A percentile compares a stretch with the other conserved stretches of the same genome.
Conservation (phyloP, 2,113 vertebrate species). For the Oreochromis aureus region DNA sequence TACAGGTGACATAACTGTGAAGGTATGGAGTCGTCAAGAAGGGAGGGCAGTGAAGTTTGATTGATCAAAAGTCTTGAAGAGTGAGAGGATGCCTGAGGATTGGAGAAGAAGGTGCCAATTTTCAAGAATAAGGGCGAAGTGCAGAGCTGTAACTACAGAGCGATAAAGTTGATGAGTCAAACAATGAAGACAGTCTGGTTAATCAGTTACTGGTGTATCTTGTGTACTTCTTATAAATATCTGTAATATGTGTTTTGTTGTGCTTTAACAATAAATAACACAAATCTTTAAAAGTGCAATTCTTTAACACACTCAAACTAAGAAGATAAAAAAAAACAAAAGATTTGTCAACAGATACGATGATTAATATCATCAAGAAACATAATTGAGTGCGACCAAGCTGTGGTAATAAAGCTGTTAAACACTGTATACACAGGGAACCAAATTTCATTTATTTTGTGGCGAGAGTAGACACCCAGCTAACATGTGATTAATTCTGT, state of each 20-base stretch:
- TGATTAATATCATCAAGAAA: not conserved
- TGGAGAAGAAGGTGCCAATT: not conserved
- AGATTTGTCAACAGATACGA: not conserved
- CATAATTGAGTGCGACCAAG: accelerated
- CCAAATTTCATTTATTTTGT: not conserved
- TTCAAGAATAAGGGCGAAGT: accelerated
- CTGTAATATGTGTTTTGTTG: not conserved
- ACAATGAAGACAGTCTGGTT: not conserved
- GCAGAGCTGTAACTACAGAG: not conserved
- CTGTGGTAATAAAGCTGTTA: not conserved
- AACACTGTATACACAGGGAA: not conserved
- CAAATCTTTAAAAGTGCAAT: not conserved
- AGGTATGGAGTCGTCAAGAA: not conserved
- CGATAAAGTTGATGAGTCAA: accelerated
- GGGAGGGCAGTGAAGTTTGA: not conserved
- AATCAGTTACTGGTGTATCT: not conserved
- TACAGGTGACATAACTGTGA: not conserved
- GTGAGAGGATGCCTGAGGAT: accelerated
- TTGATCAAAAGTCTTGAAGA: not conserved
- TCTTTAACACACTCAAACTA: not conserved
- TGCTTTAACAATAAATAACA: not conserved
- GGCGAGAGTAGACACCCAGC: not conserved
- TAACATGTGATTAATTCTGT: not conserved
- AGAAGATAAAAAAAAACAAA: not conserved
- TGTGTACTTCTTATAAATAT: not conserved